Base-by-base conservation (phyloP, 2,888 invertebrate species). In the Protonemura montana region DNA sequence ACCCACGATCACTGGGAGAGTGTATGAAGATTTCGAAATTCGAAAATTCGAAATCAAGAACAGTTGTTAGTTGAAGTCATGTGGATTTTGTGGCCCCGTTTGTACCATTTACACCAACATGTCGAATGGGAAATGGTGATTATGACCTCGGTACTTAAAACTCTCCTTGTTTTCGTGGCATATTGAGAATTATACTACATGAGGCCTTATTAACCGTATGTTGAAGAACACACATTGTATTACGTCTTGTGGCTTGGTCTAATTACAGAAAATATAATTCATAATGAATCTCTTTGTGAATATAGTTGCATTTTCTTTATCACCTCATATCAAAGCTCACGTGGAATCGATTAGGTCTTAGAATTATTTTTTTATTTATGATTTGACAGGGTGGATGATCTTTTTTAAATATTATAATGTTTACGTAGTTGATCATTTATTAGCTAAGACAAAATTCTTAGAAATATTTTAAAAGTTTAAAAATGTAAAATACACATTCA, bases 141-240 rank as follows among this genome's bases (percentile, higher is more conserved):
- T 59, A 16, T 10, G 78, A 29, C 78, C 29, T 78, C 78, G 29
- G 27, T 78, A 25, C 16, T 28, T 78, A 28, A 78, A 78, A 25
- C 78, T 78, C 27, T 78, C 78, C 78, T 78, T 78, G 78, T 78
- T 28, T 28, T 28, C 29, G 78, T 78, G 78, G 27, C 59, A 59
- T 78, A 7, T 29, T 82, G 82, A 82, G 82, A 82, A 82, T 82
- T 82, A 78, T 28, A 82, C 82, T 82, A 82, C 82, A 82, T 82
- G 82, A 82, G 82, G 82, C 82, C 82, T 82, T 82, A 82, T 82
- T 30, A 82, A 82, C 82, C 29, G 35, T 82, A 82, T 28, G 59
- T 30, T 21, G 30, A 82, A 13, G 30, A 82, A 82, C 82, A 82
- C 25, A 30, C 25, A 30, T 13, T 82, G 29, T 30, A 29, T 35